These are phyloP conservation scores for Acrocephalus kingi DNA, from an alignment of 2,113 vertebrate species.

Conservation along the genomic window DNA sequence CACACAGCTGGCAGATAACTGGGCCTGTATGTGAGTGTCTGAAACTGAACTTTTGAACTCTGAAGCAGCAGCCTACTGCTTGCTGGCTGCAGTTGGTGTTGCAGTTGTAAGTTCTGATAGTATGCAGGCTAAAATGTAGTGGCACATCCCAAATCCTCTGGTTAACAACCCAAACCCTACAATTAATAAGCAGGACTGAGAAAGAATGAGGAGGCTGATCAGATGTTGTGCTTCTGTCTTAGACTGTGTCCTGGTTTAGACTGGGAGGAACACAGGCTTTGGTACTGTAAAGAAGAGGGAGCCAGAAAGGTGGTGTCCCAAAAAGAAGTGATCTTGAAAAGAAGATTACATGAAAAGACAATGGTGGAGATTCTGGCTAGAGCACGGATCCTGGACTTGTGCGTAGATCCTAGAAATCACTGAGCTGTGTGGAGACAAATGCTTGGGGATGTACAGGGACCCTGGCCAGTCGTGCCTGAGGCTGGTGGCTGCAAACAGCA, in stretches of 20 bases:
- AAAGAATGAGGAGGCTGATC: not conserved
- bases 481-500: not conserved
- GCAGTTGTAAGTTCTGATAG: not conserved
- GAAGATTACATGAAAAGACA: not conserved
- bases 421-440: not conserved
- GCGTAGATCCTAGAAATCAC: not conserved
- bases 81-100: not conserved
- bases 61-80: not conserved
- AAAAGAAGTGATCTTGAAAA: not conserved
- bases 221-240: not conserved
- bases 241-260: not conserved
- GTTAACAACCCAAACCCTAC: not conserved
- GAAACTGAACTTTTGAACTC: constrained; percentile 1
- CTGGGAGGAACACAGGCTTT: not conserved
- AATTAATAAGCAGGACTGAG: not conserved
- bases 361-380: not conserved
- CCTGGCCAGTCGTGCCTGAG: not conserved
- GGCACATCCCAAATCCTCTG: not conserved
- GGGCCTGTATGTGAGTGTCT: not conserved
- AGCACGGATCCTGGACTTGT: not conserved
- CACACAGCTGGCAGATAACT: not conserved
- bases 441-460: not conserved
- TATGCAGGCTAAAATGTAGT: not conserved
- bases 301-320: not conserved
- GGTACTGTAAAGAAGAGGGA: not conserved